Evolutionary conservation across 2,113 vertebrate genomes (phyloP).

Genomic region (Campylorhamphus procurvoides): DNA sequence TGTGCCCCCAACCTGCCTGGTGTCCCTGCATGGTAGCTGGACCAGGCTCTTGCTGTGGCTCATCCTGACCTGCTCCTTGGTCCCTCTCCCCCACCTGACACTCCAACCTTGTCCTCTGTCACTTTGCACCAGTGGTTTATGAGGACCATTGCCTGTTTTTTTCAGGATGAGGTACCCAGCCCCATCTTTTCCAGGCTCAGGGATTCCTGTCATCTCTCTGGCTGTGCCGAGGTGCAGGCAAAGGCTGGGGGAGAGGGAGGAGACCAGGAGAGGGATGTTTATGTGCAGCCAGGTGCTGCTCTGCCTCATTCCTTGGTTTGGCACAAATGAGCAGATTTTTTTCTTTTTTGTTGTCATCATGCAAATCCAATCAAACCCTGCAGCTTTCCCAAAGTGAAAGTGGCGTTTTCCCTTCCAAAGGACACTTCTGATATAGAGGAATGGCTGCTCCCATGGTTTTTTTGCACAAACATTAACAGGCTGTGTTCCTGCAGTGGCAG

Average conservation of each 20-base stretch:
- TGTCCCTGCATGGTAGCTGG: fast-evolving
- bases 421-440: background rate
- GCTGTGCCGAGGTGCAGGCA: background rate
- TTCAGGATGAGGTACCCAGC: background rate
- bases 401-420: background rate
- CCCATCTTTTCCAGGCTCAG: background rate
- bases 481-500: background rate
- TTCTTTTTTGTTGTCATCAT: background rate
- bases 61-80: background rate
- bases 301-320: background rate
- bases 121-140: background rate
- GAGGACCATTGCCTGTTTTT: background rate
- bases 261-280: background rate
- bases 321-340: background rate
- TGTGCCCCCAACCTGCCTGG: fast-evolving
- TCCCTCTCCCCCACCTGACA: background rate
- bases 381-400: background rate
- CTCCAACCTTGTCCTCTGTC: background rate
- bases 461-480: background rate
- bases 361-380: background rate
- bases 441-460: fast-evolving
- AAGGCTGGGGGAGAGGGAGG: background rate
- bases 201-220: background rate
- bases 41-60: background rate
- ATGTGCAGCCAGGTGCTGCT: background rate